Base-by-base conservation (phyloP, 2,888 invertebrate genomes). In the Pilophorus perplexus region DNA sequence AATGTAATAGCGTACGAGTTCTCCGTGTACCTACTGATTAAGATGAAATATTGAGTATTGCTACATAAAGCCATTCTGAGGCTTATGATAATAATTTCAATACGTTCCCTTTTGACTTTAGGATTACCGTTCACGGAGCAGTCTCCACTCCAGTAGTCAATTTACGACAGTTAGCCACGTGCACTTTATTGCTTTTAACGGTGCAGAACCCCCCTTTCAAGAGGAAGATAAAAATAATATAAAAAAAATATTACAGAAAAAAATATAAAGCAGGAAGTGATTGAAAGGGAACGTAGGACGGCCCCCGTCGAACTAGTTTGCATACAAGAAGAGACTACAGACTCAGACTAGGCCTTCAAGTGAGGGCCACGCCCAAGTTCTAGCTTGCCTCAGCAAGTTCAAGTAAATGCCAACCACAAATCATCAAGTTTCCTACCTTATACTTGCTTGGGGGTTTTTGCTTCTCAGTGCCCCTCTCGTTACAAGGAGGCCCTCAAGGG, bases 361-460 rank as follows among this genome's bases (percentile, higher is more conserved):
- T 2, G 28, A 18, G 38, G 16, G 27, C 55, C 55, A 55, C 55
- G 55, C 55, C 55, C 55, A 55, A 55, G 55, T 55, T 55, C 55
- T 55, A 55, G 55, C 38, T 55, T 55, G 38, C 55, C 55, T 55
- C 37, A 14, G 22, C 37, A 55, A 38, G 55, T 55, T 55, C 37
- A 55, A 55, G 55, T 55, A 55, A 55, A 55, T 55, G 55, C 38
- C 55, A 55, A 55, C 55, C 37, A 55, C 55, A 55, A 55, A 55
- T 55, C 55, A 55, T 55, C 37, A 16, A 37, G 55, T 38, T 55
- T 55, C 55, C 55, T 38, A 38, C 55, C 14, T 42, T n/a, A n/a
- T n/a, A n/a, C n/a, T 46, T 46, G 46, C 46, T 46, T 25, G 46
- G 46, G 2, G 25, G 46, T 14, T 25, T 18, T 44, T 44, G 44